phyloP scores from a whole-genome alignment of 2,797 vertebrate genomes.

The Thamnophis elegans region DNA sequence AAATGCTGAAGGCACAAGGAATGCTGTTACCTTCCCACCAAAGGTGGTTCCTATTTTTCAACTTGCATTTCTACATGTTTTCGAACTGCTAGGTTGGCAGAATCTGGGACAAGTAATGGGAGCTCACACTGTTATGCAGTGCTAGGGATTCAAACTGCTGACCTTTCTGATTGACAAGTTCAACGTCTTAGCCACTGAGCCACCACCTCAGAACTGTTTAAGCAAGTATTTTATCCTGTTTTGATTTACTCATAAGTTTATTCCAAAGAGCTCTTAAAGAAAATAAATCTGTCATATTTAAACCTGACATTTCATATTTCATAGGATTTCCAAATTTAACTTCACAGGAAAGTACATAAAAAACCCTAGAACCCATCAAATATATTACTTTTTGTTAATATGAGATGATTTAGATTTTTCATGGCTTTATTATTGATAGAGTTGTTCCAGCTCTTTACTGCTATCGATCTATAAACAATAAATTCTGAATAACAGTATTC shows the following conservation, averaged over 20 bases:
- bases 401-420: neutral
- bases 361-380: neutral
- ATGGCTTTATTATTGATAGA: neutral
- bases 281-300: constrained; percentile 11
- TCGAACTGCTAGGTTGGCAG: too few relatives aligned
- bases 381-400: constrained; percentile 2
- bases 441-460: neutral
- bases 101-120: too few relatives aligned
- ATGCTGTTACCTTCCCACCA: too few relatives aligned
- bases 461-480: constrained; percentile 20
- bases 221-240: neutral
- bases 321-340: neutral
- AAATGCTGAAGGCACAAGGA: too few relatives aligned
- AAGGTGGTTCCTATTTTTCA: too few relatives aligned
- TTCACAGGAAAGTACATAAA: neutral
- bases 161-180: too few relatives aligned
- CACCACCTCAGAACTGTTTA: constrained; percentile 3
- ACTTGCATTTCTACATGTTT: too few relatives aligned
- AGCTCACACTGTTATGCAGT: too few relatives aligned
- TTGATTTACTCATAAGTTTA: neutral
- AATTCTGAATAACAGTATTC: neutral
- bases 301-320: neutral
- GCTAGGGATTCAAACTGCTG: too few relatives aligned
- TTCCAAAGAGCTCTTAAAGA: neutral
- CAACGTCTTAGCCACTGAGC: too few relatives aligned